phyloP scores from a whole-genome alignment of 2,797 vertebrate species.

The Spea hammondii region DNA sequence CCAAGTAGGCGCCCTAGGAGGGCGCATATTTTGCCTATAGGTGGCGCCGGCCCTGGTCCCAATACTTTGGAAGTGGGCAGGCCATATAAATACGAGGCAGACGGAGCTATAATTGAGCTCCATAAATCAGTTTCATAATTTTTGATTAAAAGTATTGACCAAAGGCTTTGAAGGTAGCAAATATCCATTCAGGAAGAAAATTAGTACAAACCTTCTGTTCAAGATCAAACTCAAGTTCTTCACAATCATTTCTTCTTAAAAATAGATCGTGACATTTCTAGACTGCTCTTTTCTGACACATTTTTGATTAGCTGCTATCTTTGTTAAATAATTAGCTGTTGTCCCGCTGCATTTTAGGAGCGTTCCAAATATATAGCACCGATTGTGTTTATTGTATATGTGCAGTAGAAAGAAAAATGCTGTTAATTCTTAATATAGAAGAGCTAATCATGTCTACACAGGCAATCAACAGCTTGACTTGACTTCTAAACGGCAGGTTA shows the following conservation, averaged over 20 bases:
- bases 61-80: no score
- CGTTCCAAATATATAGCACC: not conserved
- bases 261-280: not conserved
- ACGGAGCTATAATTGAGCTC: no score
- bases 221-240: not conserved
- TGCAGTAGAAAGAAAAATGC: no score
- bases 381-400: not conserved
- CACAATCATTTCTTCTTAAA: not conserved
- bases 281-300: not conserved
- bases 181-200: not conserved
- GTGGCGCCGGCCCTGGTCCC: no score
- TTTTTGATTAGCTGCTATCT: not conserved
- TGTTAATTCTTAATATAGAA: not conserved
- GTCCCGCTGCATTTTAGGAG: not conserved
- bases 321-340: slow-evolving; percentile 8
- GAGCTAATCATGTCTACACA: not conserved
- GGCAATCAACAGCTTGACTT: no score
- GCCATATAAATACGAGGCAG: no score
- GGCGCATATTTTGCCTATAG: no score
- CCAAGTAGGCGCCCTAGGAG: no score
- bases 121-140: no score
- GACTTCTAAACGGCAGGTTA: no score
- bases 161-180: no score
- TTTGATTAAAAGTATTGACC: no score
- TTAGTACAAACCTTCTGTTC: not conserved